phyloP scores from a whole-genome alignment of 2,797 vertebrate genomes.

The Apodemus agrarius region DNA sequence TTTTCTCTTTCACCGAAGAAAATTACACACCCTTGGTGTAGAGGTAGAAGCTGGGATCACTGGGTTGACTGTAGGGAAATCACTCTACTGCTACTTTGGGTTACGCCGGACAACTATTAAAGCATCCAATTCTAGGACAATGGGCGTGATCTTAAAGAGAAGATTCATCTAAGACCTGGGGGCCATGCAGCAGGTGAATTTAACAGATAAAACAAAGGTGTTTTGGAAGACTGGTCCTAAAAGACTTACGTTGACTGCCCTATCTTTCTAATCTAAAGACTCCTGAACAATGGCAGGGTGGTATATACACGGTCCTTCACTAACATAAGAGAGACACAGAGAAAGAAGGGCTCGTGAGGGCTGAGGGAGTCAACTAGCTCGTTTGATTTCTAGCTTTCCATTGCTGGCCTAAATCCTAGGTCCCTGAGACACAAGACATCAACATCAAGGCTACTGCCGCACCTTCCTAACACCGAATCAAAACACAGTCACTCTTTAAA shows the following conservation, averaged over 20 bases:
- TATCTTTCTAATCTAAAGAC: conserved; percentile 21
- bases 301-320: background rate
- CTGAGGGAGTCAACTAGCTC: background rate
- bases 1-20: background rate
- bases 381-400: conserved; percentile 11
- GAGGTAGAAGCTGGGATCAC: background rate
- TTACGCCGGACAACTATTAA: background rate
- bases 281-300: background rate
- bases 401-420: background rate
- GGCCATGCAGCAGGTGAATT: background rate
- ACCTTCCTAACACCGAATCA: background rate
- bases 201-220: background rate
- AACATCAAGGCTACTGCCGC: background rate
- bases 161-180: background rate
- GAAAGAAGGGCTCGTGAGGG: background rate
- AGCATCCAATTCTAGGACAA: conserved; percentile 19
- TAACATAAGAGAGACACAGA: background rate
- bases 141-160: background rate
- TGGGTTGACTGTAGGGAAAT: background rate
- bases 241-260: background rate
- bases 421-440: background rate
- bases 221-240: background rate
- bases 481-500: conserved; percentile 31
- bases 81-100: background rate
- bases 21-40: background rate